Percentiles rank a stretch among this genome's conserved stretches.
phyloP scores from a whole-genome alignment of 1,140 invertebrate genomes.

The Heliothis virescens region DNA sequence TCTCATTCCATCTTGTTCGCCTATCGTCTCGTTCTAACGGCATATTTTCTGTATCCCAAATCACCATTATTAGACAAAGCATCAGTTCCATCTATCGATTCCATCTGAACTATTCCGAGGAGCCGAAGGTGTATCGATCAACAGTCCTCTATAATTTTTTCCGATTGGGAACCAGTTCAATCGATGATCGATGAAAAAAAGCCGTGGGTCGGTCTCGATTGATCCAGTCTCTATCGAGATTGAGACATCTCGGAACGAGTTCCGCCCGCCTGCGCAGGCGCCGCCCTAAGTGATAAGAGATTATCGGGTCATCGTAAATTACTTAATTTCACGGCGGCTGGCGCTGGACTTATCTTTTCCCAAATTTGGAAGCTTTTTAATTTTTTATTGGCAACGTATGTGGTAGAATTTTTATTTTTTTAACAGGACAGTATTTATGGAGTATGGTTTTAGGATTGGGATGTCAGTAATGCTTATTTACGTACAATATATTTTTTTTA shows the following conservation, averaged over 20 bases:
- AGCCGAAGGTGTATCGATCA: constrained; percentile 62
- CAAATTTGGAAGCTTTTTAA: constrained; percentile 3
- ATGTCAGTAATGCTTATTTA: too few species aligned
- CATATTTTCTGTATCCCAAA: constrained; percentile 31
- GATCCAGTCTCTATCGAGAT: constrained; percentile 79
- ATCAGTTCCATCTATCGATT: constrained; percentile 40
- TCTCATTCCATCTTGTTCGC: not conserved
- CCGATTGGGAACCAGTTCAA: constrained; percentile 72
- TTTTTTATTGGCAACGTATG: constrained; percentile 4
- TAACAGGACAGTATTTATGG: not conserved
- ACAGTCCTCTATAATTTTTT: constrained; percentile 68
- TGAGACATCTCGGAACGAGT: constrained; percentile 84
- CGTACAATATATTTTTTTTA: too few species aligned
- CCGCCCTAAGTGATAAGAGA: constrained; percentile 44
- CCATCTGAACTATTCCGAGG: constrained; percentile 27
- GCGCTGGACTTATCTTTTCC: constrained; percentile 1
- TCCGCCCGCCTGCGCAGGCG: constrained; percentile 64
- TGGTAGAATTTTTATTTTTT: not conserved
- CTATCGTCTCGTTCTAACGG: not conserved
- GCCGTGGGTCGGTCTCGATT: constrained; percentile 76
- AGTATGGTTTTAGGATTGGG: too few species aligned
- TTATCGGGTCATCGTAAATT: constrained; percentile 39
- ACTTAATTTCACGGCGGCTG: constrained; percentile 25
- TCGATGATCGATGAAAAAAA: constrained; percentile 78
- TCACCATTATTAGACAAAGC: constrained; percentile 40